These are phyloP conservation scores for Orthosia incerta DNA, from an alignment of 2,888 invertebrate genomes.

Conservation along the genomic window DNA sequence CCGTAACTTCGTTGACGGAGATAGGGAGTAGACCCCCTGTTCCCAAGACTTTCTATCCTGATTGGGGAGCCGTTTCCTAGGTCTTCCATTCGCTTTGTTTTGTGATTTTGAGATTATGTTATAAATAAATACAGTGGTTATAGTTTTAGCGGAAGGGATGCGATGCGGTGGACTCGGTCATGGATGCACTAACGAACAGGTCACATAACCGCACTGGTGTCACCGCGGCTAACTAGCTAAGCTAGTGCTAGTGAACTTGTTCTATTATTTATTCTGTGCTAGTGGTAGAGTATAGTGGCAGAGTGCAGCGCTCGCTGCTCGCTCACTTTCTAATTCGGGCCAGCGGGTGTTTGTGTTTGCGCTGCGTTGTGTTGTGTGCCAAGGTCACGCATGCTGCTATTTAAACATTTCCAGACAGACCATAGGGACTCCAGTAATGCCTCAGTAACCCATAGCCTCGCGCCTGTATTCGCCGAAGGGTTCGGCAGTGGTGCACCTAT, in stretches of 20 bases:
- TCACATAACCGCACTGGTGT: not conserved
- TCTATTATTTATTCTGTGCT: not conserved
- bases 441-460: not conserved
- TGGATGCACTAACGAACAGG: too few relatives aligned
- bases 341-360: slow-evolving; percentile 53
- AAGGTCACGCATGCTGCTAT: slow-evolving; percentile 55
- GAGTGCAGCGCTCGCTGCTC: slow-evolving; percentile 19
- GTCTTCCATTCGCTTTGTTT: not conserved
- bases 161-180: not conserved
- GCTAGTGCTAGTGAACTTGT: not conserved
- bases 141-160: not conserved
- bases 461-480: too few relatives aligned
- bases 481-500: too few relatives aligned
- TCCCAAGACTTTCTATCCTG: not conserved
- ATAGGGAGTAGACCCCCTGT: too few relatives aligned
- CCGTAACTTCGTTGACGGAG: too few relatives aligned
- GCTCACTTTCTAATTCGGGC: slow-evolving; percentile 65
- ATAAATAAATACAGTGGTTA: not conserved
- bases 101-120: not conserved
- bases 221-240: not conserved
- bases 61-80: not conserved
- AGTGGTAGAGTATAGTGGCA: not conserved
- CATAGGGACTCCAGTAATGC: not conserved
- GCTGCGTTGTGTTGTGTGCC: slow-evolving; percentile 52
- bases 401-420: slow-evolving; percentile 11